These are phyloP conservation scores for Caenorhabditis sp. DNA, from an alignment of 2,888 invertebrate species.

Conservation along the genomic window DNA sequence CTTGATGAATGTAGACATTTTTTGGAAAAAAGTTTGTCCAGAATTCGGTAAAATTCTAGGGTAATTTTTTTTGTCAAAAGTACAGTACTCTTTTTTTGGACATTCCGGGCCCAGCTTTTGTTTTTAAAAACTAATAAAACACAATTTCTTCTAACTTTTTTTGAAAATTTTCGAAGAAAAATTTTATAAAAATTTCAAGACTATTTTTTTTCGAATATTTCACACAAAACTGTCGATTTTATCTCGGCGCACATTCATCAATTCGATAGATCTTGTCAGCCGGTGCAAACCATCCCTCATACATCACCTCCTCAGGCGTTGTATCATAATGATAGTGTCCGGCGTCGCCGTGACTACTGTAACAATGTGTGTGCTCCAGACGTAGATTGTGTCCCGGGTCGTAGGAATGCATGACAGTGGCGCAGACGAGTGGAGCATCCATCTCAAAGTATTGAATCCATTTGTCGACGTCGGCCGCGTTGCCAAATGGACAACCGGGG, in stretches of 20 bases:
- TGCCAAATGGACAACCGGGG: slow-evolving; percentile 79
- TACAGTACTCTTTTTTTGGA: too few relatives aligned
- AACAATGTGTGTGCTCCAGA: slow-evolving; percentile 91
- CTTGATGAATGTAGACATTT: too few relatives aligned
- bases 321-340: slow-evolving; percentile 93
- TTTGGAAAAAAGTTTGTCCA: too few relatives aligned
- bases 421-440: slow-evolving; percentile 85
- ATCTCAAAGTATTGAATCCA: slow-evolving; percentile 93
- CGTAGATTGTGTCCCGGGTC: slow-evolving; percentile 87
- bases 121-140: too few relatives aligned
- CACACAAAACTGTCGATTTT: too few relatives aligned
- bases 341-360: slow-evolving; percentile 74
- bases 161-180: too few relatives aligned
- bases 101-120: too few relatives aligned
- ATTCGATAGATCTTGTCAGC: slow-evolving; percentile 76
- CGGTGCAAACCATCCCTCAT: slow-evolving; percentile 87
- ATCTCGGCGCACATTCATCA: slow-evolving; percentile 72
- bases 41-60: too few relatives aligned
- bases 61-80: too few relatives aligned
- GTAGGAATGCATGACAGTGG: slow-evolving; percentile 85
- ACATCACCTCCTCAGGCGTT: slow-evolving; percentile 83
- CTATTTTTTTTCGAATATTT: too few relatives aligned
- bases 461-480: slow-evolving; percentile 78
- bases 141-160: too few relatives aligned
- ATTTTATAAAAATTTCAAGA: too few relatives aligned